A percentile compares a stretch with the other conserved stretches of the same genome.
These are phyloP conservation scores for Dynastes maya DNA, from an alignment of 2,888 invertebrate genomes.

Conservation along the genomic window DNA sequence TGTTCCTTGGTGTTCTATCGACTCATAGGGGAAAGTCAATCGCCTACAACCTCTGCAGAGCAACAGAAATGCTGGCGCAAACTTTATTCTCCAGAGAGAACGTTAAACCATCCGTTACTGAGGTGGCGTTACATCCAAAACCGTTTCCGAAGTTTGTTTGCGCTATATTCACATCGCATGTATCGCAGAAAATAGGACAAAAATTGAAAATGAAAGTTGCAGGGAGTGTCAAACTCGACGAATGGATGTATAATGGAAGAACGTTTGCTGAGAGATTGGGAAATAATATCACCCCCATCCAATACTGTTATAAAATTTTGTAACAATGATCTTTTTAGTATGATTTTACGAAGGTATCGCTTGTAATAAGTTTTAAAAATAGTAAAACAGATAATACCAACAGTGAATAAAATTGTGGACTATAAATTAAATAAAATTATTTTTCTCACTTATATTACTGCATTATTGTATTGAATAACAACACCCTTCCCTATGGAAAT, in stretches of 20 bases:
- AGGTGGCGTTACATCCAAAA: constrained; percentile 55
- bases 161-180: constrained; percentile 76
- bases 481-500: no score
- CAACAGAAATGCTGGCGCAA: constrained; percentile 5
- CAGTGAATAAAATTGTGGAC: no score
- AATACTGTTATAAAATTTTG: constrained; percentile 32
- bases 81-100: constrained; percentile 56
- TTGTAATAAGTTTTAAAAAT: no score
- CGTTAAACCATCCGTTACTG: constrained; percentile 50
- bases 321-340: background rate
- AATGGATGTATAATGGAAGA: constrained; percentile 75
- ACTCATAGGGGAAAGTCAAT: constrained; percentile 33
- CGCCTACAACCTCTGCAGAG: constrained; percentile 26
- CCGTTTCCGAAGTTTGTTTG: constrained; percentile 73
- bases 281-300: background rate
- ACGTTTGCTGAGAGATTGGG: constrained; percentile 75
- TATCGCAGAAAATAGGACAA: constrained; percentile 75
- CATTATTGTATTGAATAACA: no score
- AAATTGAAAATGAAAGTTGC: constrained; percentile 73
- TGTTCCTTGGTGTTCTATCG: constrained; percentile 30
- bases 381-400: no score
- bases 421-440: no score
- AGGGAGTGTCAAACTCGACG: constrained; percentile 71
- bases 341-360: no score
- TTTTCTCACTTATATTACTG: no score